Evolutionary conservation across 1,140 invertebrate species (phyloP).

Genomic region (Anastatus disparis): DNA sequence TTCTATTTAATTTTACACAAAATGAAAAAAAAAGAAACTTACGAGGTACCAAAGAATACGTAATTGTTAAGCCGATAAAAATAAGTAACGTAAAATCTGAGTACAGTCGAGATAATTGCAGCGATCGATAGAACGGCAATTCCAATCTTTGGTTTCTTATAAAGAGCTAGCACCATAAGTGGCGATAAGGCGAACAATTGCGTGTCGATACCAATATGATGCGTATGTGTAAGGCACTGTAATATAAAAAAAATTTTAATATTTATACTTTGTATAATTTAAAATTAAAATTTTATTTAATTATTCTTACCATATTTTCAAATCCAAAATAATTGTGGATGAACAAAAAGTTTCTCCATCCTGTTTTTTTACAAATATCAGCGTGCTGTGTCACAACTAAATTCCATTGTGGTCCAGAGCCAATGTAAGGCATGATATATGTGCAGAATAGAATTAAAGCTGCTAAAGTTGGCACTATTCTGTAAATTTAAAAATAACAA

Average conservation of each 20-base stretch:
- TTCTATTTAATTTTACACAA: too few relatives aligned
- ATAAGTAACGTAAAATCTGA: conserved; percentile 75
- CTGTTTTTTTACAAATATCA: conserved; percentile 71
- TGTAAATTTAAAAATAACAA: conserved; percentile 47
- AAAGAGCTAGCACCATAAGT: conserved; percentile 74
- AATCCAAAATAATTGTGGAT: conserved; percentile 77
- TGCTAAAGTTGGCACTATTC: conserved; percentile 71
- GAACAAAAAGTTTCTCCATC: conserved; percentile 74
- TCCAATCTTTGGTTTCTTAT: conserved; percentile 73
- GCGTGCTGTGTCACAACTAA: conserved; percentile 73
- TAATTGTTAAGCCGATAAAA: conserved; percentile 75
- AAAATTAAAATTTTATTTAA: background rate
- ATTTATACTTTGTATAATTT: conserved; percentile 4
- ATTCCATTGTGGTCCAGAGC: conserved; percentile 75
- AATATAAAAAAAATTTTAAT: conserved; percentile 48
- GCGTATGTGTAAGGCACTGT: conserved; percentile 77
- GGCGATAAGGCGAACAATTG: conserved; percentile 82
- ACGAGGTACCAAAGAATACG: conserved; percentile 80
- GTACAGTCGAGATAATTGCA: conserved; percentile 71
- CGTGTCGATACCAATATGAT: conserved; percentile 85
- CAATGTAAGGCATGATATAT: conserved; percentile 70
- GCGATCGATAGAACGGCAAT: conserved; percentile 64
- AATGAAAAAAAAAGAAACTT: conserved; percentile 61
- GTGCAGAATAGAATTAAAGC: conserved; percentile 75
- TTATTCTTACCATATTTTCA: conserved; percentile 68